Evolutionary conservation across 2,113 vertebrate genomes (phyloP).

Genomic region (Nannobrachium achirus): DNA sequence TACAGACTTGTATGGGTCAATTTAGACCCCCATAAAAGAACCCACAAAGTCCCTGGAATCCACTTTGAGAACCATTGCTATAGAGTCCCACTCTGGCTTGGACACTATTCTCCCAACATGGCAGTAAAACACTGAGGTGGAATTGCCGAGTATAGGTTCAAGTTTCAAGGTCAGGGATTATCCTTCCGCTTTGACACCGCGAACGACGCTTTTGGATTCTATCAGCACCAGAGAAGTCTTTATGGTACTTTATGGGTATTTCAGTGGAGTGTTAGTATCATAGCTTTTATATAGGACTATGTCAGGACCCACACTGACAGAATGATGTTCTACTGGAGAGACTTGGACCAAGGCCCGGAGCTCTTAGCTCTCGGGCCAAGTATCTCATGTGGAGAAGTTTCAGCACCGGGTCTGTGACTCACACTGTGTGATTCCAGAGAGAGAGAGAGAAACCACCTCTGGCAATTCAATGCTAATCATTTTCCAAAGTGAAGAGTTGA

Average conservation of each 20-base stretch:
- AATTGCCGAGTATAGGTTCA: too few species aligned
- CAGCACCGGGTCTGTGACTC: not conserved
- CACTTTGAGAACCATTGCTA: too few species aligned
- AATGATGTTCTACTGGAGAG: not conserved
- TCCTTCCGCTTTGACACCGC: too few species aligned
- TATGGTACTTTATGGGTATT: not conserved
- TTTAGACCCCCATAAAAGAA: too few species aligned
- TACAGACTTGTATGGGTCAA: too few species aligned
- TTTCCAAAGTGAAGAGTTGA: slow-evolving; percentile 20
- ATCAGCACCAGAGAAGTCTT: not conserved
- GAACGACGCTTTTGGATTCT: not conserved
- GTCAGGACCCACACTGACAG: slow-evolving; percentile 18
- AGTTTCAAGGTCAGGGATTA: too few species aligned
- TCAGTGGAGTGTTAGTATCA: slow-evolving; percentile 12
- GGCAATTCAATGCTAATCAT: slow-evolving; percentile 42
- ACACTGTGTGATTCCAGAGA: not conserved
- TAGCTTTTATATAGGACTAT: slow-evolving; percentile 14
- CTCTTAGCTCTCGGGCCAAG: slow-evolving; percentile 5
- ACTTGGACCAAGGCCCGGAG: slow-evolving; percentile 25
- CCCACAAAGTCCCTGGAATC: too few species aligned
- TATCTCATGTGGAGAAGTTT: slow-evolving; percentile 17
- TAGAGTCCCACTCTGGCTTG: too few species aligned
- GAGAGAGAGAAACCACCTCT: slow-evolving; percentile 13
- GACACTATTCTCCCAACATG: too few species aligned
- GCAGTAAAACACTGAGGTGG: too few species aligned